These are phyloP conservation scores for Pygoscelis adeliae DNA, from an alignment of 2,113 vertebrate genomes.

Conservation along the genomic window DNA sequence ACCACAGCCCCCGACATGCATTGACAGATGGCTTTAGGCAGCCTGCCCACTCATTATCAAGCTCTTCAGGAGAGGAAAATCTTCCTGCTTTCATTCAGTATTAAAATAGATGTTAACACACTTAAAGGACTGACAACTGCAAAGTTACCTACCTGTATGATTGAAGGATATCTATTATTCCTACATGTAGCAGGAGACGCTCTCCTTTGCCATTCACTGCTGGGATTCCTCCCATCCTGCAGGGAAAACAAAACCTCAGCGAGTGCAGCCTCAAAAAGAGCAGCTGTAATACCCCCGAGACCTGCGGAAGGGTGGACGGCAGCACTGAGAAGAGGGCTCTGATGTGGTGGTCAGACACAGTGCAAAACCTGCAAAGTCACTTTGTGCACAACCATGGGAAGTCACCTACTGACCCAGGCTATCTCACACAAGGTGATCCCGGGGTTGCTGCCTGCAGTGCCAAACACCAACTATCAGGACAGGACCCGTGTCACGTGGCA, in stretches of 20 bases:
- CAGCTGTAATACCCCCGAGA: neutral
- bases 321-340: neutral
- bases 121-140: neutral
- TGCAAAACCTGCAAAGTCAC: fast-evolving
- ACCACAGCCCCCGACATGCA: fast-evolving
- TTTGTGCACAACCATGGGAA: neutral
- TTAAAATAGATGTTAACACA: neutral
- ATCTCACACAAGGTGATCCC: neutral
- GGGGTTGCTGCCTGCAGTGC: neutral
- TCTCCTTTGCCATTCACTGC: conserved; percentile 94
- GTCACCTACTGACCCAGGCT: neutral
- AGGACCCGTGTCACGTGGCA: fast-evolving
- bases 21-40: neutral
- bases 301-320: neutral
- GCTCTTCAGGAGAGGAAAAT: neutral
- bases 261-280: neutral
- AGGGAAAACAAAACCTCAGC: neutral
- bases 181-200: conserved; percentile 90
- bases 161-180: conserved; percentile 96
- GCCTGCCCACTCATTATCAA: neutral
- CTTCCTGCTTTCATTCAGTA: neutral
- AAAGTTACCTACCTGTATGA: conserved; percentile 87
- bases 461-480: neutral
- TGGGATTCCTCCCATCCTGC: conserved; percentile 96
- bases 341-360: neutral